These are phyloP conservation scores for Pelmatolapia mariae DNA, from an alignment of 2,113 vertebrate species.

Conservation along the genomic window DNA sequence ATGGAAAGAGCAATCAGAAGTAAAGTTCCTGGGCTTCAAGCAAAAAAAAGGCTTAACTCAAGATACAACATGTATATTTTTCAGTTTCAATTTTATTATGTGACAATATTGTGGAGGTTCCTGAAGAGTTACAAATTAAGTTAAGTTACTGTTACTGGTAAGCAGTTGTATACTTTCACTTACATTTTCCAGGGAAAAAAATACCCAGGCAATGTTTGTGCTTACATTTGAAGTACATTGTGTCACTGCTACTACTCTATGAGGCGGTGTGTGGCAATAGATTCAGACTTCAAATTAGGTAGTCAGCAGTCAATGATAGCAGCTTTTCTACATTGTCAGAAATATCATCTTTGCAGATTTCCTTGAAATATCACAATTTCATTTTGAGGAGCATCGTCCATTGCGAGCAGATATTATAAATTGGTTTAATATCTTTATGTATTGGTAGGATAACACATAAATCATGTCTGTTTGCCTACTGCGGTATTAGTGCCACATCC, in stretches of 20 bases:
- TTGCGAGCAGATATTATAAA: neutral
- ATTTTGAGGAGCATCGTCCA: neutral
- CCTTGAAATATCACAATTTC: neutral
- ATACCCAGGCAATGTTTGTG: neutral
- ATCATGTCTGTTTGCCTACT: neutral
- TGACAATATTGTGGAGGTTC: neutral
- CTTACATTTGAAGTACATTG: neutral
- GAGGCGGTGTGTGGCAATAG: neutral
- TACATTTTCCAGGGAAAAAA: neutral
- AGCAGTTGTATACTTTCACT: neutral
- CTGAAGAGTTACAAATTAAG: neutral
- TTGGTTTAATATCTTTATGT: neutral
- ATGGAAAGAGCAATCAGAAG: neutral
- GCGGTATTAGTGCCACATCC: neutral
- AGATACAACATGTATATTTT: neutral
- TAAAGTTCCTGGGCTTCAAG: neutral
- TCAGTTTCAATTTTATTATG: neutral
- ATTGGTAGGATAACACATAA: neutral
- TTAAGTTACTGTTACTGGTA: neutral
- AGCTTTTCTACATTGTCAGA: accelerated
- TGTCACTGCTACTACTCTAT: neutral
- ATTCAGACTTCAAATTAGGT: accelerated
- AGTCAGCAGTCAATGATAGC: neutral
- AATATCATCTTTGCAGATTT: neutral
- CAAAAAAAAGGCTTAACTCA: neutral